These are phyloP conservation scores for Eulemur coronatus DNA, from an alignment of 2,797 vertebrate genomes.

Conservation along the genomic window DNA sequence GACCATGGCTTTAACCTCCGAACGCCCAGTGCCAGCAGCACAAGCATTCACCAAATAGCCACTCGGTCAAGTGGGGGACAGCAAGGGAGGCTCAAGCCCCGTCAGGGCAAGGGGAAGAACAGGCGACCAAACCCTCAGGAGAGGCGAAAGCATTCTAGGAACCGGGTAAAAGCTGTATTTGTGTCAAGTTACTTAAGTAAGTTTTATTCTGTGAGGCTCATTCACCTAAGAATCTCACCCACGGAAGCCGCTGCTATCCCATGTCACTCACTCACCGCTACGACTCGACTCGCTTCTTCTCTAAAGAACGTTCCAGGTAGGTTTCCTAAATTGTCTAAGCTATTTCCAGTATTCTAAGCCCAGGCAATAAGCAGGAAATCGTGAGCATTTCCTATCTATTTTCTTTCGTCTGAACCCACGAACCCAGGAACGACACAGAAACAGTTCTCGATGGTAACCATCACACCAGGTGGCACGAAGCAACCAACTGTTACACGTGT, in stretches of 20 bases:
- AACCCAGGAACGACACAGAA: background rate
- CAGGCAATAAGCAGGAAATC: background rate
- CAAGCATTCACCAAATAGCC: too few species aligned
- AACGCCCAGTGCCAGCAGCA: background rate
- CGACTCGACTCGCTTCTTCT: background rate
- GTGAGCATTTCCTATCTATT: background rate
- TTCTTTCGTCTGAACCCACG: background rate
- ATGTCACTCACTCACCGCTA: background rate
- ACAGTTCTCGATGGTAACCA: too few species aligned
- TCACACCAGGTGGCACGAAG: accelerated
- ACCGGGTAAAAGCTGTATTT: background rate
- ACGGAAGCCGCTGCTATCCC: background rate
- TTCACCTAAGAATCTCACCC: background rate
- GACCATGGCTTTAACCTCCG: background rate
- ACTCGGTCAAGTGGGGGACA: background rate
- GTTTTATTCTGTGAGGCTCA: background rate
- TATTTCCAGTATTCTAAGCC: too few species aligned
- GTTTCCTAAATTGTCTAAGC: background rate
- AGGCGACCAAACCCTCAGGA: background rate
- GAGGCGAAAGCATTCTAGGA: accelerated
- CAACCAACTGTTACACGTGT: accelerated
- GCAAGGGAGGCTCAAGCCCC: background rate
- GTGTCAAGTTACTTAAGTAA: background rate
- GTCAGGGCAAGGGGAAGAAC: background rate
- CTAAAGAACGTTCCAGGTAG: background rate